Percentiles rank a stretch among this genome's conserved stretches.
Evolutionary conservation across 2,888 invertebrate species (phyloP).

Genomic region (Nysson spinosus): DNA sequence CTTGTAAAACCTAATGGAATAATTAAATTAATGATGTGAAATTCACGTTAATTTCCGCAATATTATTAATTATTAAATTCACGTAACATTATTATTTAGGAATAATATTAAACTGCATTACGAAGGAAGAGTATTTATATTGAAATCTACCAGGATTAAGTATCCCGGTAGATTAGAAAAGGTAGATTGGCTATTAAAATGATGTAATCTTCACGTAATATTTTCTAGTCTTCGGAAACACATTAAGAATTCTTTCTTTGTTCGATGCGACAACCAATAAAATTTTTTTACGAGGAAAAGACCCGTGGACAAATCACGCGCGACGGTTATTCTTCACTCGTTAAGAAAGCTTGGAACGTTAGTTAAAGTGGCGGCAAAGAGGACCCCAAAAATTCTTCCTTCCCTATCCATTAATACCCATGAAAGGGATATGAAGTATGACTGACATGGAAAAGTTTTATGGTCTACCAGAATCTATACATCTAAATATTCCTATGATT

Average conservation of each 20-base stretch:
- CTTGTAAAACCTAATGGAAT: too few relatives aligned
- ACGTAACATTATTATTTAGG: too few relatives aligned
- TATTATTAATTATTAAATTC: too few relatives aligned
- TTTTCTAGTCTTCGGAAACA: not conserved
- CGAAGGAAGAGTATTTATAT: too few relatives aligned
- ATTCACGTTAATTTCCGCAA: too few relatives aligned
- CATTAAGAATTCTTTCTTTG: not conserved
- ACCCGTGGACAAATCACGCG: slow-evolving; percentile 6
- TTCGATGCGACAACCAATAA: not conserved
- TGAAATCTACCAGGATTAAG: too few relatives aligned
- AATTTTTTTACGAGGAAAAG: slow-evolving; percentile 6
- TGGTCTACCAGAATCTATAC: not conserved
- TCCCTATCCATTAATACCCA: slow-evolving; percentile 11
- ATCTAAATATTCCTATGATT: not conserved
- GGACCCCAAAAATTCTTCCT: slow-evolving; percentile 7
- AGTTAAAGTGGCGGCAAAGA: slow-evolving; percentile 1
- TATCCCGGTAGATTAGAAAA: too few relatives aligned
- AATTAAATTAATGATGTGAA: too few relatives aligned
- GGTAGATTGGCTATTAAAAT: too few relatives aligned
- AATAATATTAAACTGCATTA: too few relatives aligned
- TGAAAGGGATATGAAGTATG: not conserved
- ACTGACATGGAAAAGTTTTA: slow-evolving; percentile 20
- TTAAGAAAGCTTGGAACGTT: not conserved
- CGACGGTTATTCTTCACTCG: not conserved
- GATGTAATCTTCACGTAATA: too few relatives aligned